Evolutionary conservation across 2,797 vertebrate genomes (phyloP).

Genomic region (Lycodopsis pacificus): DNA sequence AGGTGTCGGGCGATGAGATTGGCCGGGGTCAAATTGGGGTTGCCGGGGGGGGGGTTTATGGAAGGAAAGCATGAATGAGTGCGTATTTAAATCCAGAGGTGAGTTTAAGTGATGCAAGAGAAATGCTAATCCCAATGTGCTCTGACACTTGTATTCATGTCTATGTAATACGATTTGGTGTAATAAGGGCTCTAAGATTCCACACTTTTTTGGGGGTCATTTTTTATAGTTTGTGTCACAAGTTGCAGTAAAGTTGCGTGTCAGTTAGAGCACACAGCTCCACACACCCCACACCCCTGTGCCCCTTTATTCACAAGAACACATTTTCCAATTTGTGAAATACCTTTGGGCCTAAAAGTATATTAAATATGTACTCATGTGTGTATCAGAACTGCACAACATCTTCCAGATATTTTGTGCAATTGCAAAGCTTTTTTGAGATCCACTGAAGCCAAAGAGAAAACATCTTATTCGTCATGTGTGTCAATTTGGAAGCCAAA

Average conservation of each 20-base stretch:
- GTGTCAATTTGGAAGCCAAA: background rate
- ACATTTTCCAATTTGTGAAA: background rate
- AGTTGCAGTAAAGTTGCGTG: background rate
- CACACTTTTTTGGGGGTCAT: background rate
- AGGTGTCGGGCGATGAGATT: constrained; percentile 47
- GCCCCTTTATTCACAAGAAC: background rate
- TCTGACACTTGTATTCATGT: constrained; percentile 19
- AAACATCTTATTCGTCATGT: background rate
- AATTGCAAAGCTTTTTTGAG: constrained; percentile 3
- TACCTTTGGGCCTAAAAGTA: background rate
- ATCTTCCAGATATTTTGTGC: background rate
- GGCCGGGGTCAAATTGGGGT: constrained; percentile 38
- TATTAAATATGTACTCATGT: background rate
- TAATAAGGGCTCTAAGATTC: constrained; percentile 18
- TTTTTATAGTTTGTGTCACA: background rate
- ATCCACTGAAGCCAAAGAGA: constrained; percentile 10
- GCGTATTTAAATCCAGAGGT: constrained; percentile 34
- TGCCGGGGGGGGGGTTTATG: constrained; percentile 30
- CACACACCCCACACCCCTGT: no score
- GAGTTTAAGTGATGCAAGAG: constrained; percentile 29
- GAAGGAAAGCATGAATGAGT: constrained; percentile 21
- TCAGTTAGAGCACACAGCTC: background rate
- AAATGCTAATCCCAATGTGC: constrained; percentile 38
- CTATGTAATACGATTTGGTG: background rate
- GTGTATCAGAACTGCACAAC: background rate